phyloP scores from a whole-genome alignment of 2,113 vertebrate genomes.

The Rhizomys pruinosus region DNA sequence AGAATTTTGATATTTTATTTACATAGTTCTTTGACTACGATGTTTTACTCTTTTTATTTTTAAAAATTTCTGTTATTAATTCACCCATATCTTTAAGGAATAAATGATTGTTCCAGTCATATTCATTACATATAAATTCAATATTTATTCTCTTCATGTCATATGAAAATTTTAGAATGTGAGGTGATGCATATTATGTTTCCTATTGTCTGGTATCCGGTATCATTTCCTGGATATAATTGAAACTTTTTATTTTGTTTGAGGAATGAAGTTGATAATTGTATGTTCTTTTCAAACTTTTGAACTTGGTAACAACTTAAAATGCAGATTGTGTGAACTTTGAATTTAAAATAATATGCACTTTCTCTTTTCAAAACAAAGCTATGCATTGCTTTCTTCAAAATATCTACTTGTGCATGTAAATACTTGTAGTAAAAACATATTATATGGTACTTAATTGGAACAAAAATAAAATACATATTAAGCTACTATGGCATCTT shows the following conservation, averaged over 20 bases:
- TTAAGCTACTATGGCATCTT: neutral
- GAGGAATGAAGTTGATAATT: neutral
- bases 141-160: neutral
- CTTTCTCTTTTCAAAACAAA: neutral
- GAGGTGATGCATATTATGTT: neutral
- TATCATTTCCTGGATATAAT: neutral
- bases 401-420: neutral
- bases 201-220: neutral
- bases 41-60: neutral
- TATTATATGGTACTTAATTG: neutral
- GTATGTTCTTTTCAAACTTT: neutral
- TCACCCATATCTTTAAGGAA: neutral
- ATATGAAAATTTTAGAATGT: neutral
- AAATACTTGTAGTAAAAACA: neutral
- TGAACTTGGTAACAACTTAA: neutral
- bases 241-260: neutral
- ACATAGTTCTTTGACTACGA: neutral
- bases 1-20: no score
- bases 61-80: neutral
- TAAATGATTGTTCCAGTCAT: neutral
- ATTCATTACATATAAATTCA: neutral
- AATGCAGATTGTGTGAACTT: accelerated
- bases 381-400: neutral
- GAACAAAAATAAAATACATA: neutral
- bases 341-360: neutral